Evolutionary conservation across 2,888 invertebrate species (phyloP).

Genomic region (Drosophila lacicola): DNA sequence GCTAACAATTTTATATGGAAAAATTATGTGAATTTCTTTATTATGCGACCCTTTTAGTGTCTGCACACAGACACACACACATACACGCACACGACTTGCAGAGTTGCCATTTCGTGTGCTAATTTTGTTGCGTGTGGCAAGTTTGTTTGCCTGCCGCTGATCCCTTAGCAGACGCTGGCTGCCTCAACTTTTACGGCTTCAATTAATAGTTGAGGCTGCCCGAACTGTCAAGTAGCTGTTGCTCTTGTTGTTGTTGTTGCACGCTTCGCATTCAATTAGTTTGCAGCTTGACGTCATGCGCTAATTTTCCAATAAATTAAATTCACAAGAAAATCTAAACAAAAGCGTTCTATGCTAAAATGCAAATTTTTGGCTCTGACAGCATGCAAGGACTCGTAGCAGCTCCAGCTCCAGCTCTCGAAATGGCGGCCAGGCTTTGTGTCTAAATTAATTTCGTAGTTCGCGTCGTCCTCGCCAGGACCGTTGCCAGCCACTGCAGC

Average conservation of each 20-base stretch:
- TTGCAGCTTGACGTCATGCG: constrained; percentile 68
- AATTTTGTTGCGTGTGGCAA: constrained; percentile 67
- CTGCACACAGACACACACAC: constrained; percentile 10
- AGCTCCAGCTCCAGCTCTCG: constrained; percentile 10
- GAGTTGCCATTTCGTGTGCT: constrained; percentile 55
- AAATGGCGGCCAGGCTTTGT: constrained; percentile 62
- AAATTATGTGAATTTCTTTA: constrained; percentile 61
- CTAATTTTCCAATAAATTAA: constrained; percentile 81
- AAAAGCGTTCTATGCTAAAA: constrained; percentile 75
- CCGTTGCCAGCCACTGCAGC: constrained; percentile 28
- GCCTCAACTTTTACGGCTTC: constrained; percentile 53
- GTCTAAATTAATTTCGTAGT: constrained; percentile 79
- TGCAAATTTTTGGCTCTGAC: constrained; percentile 72
- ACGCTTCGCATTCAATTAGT: constrained; percentile 71
- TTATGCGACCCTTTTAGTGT: constrained; percentile 27
- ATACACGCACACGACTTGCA: constrained; percentile 9
- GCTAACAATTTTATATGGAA: constrained; percentile 48
- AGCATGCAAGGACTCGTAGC: constrained; percentile 47
- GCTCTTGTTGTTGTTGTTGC: constrained; percentile 28
- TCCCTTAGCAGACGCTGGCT: constrained; percentile 8
- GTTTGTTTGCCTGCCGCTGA: constrained; percentile 35
- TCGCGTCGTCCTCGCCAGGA: constrained; percentile 46
- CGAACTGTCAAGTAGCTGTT: constrained; percentile 28
- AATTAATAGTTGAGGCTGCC: constrained; percentile 63
- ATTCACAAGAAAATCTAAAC: constrained; percentile 78